A percentile compares a stretch with the other conserved stretches of the same genome.
Evolutionary conservation across 2,113 vertebrate species (phyloP).

Genomic region (Pseudolaguvia tuberculata): DNA sequence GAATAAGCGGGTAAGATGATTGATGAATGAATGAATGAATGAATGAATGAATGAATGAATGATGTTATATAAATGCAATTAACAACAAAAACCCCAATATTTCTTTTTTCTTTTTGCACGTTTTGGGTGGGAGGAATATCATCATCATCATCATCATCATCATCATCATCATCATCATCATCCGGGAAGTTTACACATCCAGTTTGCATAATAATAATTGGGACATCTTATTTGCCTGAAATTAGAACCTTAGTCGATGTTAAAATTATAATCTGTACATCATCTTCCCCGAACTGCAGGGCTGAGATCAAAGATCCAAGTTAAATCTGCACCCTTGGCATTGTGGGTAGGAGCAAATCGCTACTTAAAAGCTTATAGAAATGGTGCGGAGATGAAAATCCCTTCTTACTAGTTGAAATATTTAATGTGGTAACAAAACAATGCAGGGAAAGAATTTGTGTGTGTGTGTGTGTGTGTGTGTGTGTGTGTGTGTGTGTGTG

Average conservation of each 20-base stretch:
- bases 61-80: no score
- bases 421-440: background rate
- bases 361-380: conserved; percentile 40
- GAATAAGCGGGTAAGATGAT: no score
- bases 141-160: no score
- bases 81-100: no score
- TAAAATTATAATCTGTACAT: conserved; percentile 15
- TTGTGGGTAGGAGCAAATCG: conserved; percentile 44
- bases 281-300: conserved; percentile 14
- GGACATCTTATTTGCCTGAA: no score
- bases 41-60: no score
- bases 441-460: background rate
- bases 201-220: no score
- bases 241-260: conserved; percentile 27
- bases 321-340: conserved; percentile 40
- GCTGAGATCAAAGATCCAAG: conserved; percentile 39
- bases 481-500: conserved; percentile 7
- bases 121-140: no score
- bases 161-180: no score
- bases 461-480: background rate
- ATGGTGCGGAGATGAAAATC: conserved; percentile 36
- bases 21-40: no score
- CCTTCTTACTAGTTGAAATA: conserved; percentile 24
- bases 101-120: no score
- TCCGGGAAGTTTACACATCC: no score